Conservation (phyloP, 2,113 vertebrate genomes). For the Scalopus aquaticus region DNA sequence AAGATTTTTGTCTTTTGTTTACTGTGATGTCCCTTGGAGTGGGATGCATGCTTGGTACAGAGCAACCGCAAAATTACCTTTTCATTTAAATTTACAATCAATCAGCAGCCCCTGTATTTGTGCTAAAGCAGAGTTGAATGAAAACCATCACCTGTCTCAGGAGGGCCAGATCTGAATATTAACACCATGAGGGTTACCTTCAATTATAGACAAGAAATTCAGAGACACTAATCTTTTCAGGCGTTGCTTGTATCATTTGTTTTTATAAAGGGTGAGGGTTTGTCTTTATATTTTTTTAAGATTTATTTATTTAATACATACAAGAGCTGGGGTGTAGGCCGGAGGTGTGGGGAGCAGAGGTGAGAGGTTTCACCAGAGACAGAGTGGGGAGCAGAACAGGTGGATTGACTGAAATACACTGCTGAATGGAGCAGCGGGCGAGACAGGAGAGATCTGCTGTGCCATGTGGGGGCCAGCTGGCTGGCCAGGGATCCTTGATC, state of each 20-base stretch:
- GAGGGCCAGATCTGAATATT: not conserved
- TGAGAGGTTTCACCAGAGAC: no score
- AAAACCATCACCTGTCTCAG: not conserved
- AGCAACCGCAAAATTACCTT: not conserved
- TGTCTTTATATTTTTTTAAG: not conserved
- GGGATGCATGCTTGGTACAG: not conserved
- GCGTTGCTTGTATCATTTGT: not conserved
- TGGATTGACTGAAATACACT: no score
- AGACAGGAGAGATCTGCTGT: no score
- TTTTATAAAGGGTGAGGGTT: not conserved
- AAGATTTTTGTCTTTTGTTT: not conserved
- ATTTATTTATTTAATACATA: no score
- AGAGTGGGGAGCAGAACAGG: no score
- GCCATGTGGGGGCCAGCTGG: no score
- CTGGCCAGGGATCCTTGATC: no score
- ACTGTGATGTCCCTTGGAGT: not conserved
- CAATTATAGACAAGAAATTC: not conserved
- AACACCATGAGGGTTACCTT: not conserved
- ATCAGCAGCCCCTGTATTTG: not conserved
- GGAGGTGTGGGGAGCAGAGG: no score
- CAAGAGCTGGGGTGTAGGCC: no score
- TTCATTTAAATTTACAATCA: not conserved
- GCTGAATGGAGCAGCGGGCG: no score
- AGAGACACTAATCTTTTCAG: not conserved
- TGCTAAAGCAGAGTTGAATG: not conserved